A percentile compares a stretch with the other conserved stretches of the same genome.
These are phyloP conservation scores for Pelochelys cantorii DNA, from an alignment of 2,797 vertebrate species.

Conservation along the genomic window DNA sequence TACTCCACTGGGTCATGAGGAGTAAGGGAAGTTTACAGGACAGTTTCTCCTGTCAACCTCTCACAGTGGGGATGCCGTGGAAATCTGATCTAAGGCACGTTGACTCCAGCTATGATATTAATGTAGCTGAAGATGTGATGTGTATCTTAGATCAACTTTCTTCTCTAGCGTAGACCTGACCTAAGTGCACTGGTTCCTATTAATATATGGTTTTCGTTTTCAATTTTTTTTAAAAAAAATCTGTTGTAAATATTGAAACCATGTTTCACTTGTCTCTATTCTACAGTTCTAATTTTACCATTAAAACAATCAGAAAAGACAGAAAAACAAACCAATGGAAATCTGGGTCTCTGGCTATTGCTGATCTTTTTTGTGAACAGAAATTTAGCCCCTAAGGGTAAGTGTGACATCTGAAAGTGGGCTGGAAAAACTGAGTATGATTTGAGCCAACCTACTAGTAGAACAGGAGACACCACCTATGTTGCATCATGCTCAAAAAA, in stretches of 20 bases:
- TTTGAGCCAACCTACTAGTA: neutral
- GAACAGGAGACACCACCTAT: neutral
- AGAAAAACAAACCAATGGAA: neutral
- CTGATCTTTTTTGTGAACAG: conserved; percentile 17
- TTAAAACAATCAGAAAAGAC: conserved; percentile 15
- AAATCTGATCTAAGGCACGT: no score
- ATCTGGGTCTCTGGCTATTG: conserved; percentile 11
- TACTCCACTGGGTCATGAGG: no score
- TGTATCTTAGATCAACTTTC: no score
- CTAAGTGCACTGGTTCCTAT: conserved; percentile 17
- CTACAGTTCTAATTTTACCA: conserved; percentile 22
- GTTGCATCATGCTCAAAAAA: neutral
- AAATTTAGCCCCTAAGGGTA: conserved; percentile 45
- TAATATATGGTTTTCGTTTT: neutral
- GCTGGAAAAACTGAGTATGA: neutral
- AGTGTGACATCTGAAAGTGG: neutral
- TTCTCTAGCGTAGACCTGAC: neutral
- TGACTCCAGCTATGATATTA: no score
- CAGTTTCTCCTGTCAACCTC: no score
- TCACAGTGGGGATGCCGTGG: no score
- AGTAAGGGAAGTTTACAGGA: no score
- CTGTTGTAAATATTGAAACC: conserved; percentile 30
- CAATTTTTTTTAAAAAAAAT: neutral
- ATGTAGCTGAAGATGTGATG: no score
- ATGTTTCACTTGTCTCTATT: neutral